Base-by-base conservation (phyloP, 2,888 invertebrate genomes). In the Tenthredo distinguenda region DNA sequence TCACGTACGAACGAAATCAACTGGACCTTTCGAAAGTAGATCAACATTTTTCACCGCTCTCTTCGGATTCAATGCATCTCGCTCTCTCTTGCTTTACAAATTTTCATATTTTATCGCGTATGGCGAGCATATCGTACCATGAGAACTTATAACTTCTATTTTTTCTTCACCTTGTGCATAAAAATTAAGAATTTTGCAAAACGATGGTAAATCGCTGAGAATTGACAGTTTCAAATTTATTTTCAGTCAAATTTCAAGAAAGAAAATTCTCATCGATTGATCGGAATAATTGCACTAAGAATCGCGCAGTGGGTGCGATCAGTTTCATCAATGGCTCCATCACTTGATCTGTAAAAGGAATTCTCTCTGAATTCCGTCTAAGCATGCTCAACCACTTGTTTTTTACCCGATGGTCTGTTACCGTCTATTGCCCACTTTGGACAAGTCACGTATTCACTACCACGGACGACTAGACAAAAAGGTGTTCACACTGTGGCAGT, bases 401-500 rank as follows among this genome's bases (percentile, higher is more conserved):
- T 77, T 77, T 50, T 31, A 55, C 55, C 10, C 12, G 31, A 31
- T 77, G 50, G 55, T 77, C 34, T n/a, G 31, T 77, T 55, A 21
- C 77, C 77, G 74, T 40, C 12, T 43, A 40, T 21, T 74, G 3
- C 50, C 50, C 55, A 50, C 55, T 55, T 55, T 21, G 50, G 55
- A 77, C 77, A 26, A 77, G 77, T 77, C 77, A 77, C 77, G 77
- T 77, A 50, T 47, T 37, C 58, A 18, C 74, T 68, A 31, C 15
- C 68, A 34, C 31, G 31, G 31, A 21, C 2, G 21, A 7, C 21
- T 58, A 21, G 58, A 21, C 18, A 58, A 58, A 58, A 58, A 58
- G 12, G 47, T 47, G 47, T 47, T 47, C 12, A 47, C 47, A 47
- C 47, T 47, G 47, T 47, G 3, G 12, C 12, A 47, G 12, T 15